Evolutionary conservation across 1,140 invertebrate species (phyloP).

Genomic region (Apis dorsata): DNA sequence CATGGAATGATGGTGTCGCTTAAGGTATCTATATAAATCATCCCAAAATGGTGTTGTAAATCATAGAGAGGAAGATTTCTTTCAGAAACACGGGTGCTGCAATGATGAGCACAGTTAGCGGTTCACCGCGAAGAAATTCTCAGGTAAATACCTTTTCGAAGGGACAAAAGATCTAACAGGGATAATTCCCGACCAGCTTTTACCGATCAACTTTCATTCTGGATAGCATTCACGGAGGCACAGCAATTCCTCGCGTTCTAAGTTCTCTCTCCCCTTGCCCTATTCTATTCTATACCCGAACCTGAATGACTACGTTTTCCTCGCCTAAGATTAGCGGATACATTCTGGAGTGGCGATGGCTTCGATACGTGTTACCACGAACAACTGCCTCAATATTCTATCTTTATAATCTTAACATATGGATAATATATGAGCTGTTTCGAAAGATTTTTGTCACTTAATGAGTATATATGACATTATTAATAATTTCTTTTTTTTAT

Average conservation of each 20-base stretch:
- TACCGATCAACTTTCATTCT: slow-evolving; percentile 56
- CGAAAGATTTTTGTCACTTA: too few species aligned
- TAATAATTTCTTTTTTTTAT: too few species aligned
- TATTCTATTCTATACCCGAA: slow-evolving; percentile 58
- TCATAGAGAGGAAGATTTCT: background rate
- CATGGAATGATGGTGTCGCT: too few species aligned
- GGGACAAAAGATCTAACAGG: slow-evolving; percentile 16
- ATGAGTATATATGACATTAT: too few species aligned
- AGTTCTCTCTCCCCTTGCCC: slow-evolving; percentile 36
- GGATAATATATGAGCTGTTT: too few species aligned
- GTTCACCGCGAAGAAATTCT: background rate
- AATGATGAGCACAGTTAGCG: background rate
- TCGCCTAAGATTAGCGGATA: slow-evolving; percentile 65
- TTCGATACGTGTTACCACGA: slow-evolving; percentile 16
- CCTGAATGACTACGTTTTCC: slow-evolving; percentile 59
- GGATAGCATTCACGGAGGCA: slow-evolving; percentile 49
- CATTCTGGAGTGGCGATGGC: slow-evolving; percentile 39
- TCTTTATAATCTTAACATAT: too few species aligned
- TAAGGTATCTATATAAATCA: background rate
- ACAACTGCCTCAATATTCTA: background rate
- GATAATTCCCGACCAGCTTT: slow-evolving; percentile 29
- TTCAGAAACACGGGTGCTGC: background rate
- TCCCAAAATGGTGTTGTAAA: background rate
- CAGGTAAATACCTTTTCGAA: background rate
- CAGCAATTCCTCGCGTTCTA: slow-evolving; percentile 63